Base-by-base conservation (phyloP, 2,797 vertebrate genomes). In the Meda fulgida region DNA sequence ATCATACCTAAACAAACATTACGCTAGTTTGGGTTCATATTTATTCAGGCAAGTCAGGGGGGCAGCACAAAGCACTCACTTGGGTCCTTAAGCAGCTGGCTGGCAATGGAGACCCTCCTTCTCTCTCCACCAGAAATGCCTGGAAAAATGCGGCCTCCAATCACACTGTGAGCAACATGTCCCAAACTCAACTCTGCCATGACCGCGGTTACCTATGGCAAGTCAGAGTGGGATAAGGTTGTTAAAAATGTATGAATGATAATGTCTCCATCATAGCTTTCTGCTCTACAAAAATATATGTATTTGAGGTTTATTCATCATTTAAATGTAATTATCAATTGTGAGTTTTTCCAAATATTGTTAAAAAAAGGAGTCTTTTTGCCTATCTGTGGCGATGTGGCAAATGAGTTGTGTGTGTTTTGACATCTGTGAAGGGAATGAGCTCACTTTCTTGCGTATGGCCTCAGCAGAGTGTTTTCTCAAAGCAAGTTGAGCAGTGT, bases 111-210 rank as follows among this genome's bases (percentile, higher is more conserved):
- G 70, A 99, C 97, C 29, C 97, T 95, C 70, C 97, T 96, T 87
- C 96, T 96, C 92, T 99, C 97, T 0, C 97, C 97, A 7, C 93
- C 96, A 4, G 97, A 98, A 93, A 99, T 97, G 26, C 98, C 98
- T 4, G 93, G 91, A 5, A 96, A 95, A 84, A 95, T 80, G 1
- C 91, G 93, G 63, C 94, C 97, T 89, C 97, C 98, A 9, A 99
- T 98, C 60, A 98, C 93, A 55, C 89, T 96, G 90, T 95, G 93
- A 48, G 97, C 97, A 91, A 98, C 94, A 0, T 98, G 96, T 85
- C 91, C 95, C 86, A 99, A 95, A 80, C 96, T 98, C 89, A 99
- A 91, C 91, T 99, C 98, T 0, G 94, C 94, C 96, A 99, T 97
- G 89, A 96, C 97, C 0, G 95, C 93, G 2, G 94, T 94, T 84